Base-by-base conservation (phyloP, 2,113 vertebrate species). In the Miniopterus natalensis region DNA sequence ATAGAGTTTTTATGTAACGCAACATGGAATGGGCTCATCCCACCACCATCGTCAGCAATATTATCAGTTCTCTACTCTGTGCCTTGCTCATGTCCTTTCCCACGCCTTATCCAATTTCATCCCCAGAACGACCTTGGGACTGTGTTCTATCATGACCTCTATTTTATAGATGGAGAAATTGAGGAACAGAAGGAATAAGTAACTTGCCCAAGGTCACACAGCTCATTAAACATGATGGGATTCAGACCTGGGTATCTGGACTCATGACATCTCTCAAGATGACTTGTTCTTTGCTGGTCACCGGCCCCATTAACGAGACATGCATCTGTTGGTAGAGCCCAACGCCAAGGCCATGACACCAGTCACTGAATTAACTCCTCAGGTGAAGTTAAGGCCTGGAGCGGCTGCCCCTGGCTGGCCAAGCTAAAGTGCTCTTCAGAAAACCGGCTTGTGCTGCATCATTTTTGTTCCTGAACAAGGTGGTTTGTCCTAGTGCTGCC, bases 401-500 rank as follows among this genome's bases (percentile, higher is more conserved):
- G 61, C 70, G 47, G 7, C 29, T 92, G 89, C 42, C 86, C 78
- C 51, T 11, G 3, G 63, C 75, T 88, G 93, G 84, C 84, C 78
- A 92, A 66, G 51, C 71, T 79, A 10, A 96, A 80, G 49, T 40
- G 61, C 15, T 88, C 63, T 61, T 36, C 36, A n/a, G 61, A 84
- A 93, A 91, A n/a, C 49, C 4, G 3, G 51, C 73, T 18, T n/a
- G 68, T 10, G 36, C n/a, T 6, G 0, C 18, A 49, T 68, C 25
- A 31, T 55, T 92, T 84, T 97, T 79, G 20, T 63, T 90, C 31
- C 59, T 47, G 27, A 93, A 73, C 36, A 31, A 81, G 70, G 93
- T 49, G 86, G 93, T 91, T 70, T 88, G 88, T 74, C 77, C 51
- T 59, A 87, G 95, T 49, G 70, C 79, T 95, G 53, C 84, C 96